Base-by-base conservation (phyloP, 1,140 invertebrate genomes). In the Tetramorium parvispinum region DNA sequence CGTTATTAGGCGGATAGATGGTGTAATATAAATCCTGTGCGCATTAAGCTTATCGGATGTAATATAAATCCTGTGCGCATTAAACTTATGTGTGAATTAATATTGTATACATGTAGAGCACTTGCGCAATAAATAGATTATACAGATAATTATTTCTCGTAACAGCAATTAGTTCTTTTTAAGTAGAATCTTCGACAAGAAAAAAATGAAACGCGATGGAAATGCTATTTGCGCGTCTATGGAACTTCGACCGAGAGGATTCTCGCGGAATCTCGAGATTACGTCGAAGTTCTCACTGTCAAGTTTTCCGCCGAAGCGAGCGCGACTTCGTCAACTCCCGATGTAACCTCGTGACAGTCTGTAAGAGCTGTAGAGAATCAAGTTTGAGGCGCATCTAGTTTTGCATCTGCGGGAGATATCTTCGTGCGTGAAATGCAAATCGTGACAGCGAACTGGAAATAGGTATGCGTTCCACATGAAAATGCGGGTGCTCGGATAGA, bases 401-500 rank as follows among this genome's bases (percentile, higher is more conserved):
- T 83, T 55, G 53, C 79, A 83, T 83, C 21, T 21, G 24, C 27
- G 79, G 40, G 13, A 73, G 40, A 71, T 83, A 83, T 61, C 68
- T 46, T 83, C 37, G 79, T 27, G 68, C 40, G 24, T 7, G 70
- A 75, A 75, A 83, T 53, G 66, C 40, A 40, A 82, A 46, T 61
- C 61, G 43, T 40, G 76, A 79, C 46, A 21, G 46, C 65, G 78
- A 73, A 49, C 27, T 40, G 46, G 46, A 70, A 86, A 82, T 86
- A 49, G 78, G 81, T 82, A 86, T 73, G 85, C 66, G 16, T 63
- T 71, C 68, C 49, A 71, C 66, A 59, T 86, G 85, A 82, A 86
- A 68, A 86, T 81, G 85, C 55, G 49, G 46, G 78, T 63, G 18
- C 68, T 51, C 49, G 66, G 40, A 73, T 51, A 73, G 79, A 75